A percentile compares a stretch with the other conserved stretches of the same genome.
These are phyloP conservation scores for Hemicordylus capensis DNA, from an alignment of 2,113 vertebrate genomes.

Conservation along the genomic window DNA sequence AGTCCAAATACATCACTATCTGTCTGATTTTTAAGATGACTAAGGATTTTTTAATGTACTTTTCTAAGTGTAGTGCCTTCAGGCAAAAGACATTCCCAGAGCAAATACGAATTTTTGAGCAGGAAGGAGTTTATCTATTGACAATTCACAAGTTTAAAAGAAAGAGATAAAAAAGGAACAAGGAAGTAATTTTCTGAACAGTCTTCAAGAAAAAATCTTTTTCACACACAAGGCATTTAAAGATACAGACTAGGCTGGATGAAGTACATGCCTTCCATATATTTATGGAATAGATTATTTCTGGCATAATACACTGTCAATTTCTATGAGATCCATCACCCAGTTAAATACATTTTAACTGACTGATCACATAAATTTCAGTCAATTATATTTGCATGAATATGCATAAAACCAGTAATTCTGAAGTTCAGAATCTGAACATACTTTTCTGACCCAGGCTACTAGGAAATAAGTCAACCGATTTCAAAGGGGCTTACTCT, in stretches of 20 bases:
- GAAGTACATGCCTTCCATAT: background rate
- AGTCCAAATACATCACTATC: conserved; percentile 15
- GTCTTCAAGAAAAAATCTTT: conserved; percentile 2
- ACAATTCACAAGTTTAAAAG: conserved; percentile 43
- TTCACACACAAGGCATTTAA: conserved; percentile 17
- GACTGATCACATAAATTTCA: background rate
- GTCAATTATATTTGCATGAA: background rate
- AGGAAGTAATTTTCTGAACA: conserved; percentile 39
- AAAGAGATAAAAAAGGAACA: conserved; percentile 43
- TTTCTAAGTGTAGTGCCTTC: conserved; percentile 54
- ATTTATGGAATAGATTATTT: background rate
- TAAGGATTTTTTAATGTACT: conserved; percentile 39
- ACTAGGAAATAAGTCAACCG: background rate
- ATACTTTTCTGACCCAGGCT: background rate
- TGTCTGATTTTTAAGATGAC: background rate
- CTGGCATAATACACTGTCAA: fast-evolving
- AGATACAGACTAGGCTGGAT: background rate
- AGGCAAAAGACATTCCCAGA: conserved; percentile 57
- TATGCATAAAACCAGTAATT: background rate
- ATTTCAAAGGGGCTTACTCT: too few relatives aligned
- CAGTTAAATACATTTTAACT: background rate
- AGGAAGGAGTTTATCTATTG: conserved; percentile 41
- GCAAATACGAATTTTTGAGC: conserved; percentile 61
- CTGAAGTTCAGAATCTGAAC: background rate
- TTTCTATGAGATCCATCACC: background rate